These are phyloP conservation scores for Pollenia griseotomentosa DNA, from an alignment of 2,888 invertebrate species.

Conservation along the genomic window DNA sequence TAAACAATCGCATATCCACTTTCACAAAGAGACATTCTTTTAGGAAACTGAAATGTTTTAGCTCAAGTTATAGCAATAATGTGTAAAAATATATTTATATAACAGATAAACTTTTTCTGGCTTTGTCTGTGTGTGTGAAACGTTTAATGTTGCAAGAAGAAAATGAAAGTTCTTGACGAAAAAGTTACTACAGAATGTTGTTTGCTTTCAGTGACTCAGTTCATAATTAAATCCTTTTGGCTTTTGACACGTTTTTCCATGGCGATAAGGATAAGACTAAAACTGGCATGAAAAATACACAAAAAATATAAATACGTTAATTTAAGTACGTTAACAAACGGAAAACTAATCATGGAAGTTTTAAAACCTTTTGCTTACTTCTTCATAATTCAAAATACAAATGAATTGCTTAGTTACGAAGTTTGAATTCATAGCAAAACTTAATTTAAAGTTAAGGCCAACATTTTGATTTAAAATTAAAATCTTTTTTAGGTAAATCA, in stretches of 20 bases:
- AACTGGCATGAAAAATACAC: neutral
- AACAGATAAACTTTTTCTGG: neutral
- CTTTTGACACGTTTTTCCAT: constrained; percentile 18
- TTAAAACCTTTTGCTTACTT: neutral
- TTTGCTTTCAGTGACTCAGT: constrained; percentile 1
- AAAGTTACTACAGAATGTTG: neutral
- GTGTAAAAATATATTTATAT: neutral
- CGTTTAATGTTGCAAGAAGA: neutral
- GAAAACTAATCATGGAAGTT: neutral
- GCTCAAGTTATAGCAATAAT: constrained; percentile 1
- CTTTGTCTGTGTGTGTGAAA: neutral
- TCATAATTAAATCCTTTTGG: constrained; percentile 5
- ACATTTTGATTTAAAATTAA: too few relatives aligned
- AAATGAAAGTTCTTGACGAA: constrained; percentile 2
- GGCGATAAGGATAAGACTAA: neutral
- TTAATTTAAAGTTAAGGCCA: too few relatives aligned
- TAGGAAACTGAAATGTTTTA: neutral
- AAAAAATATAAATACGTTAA: neutral
- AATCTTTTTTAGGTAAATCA: too few relatives aligned
- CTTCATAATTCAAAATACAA: too few relatives aligned
- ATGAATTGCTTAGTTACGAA: too few relatives aligned
- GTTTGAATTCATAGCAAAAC: too few relatives aligned
- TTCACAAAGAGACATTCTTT: neutral
- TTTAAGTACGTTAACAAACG: neutral
- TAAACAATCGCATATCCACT: neutral